Percentiles rank a stretch among this genome's conserved stretches.
Evolutionary conservation across 2,797 vertebrate species (phyloP).

Genomic region (Strix occidentalis): DNA sequence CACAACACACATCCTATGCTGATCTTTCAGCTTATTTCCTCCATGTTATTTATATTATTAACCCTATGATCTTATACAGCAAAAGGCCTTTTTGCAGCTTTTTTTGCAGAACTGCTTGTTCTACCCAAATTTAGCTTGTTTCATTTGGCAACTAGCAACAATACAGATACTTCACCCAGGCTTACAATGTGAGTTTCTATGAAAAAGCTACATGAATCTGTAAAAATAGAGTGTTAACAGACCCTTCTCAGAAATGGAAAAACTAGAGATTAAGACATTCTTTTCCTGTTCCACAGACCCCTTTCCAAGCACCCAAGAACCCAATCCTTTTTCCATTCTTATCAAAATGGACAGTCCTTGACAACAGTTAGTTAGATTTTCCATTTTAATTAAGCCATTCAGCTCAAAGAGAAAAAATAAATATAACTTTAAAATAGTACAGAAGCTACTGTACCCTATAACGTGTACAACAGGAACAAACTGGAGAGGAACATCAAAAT

Average conservation of each 20-base stretch:
- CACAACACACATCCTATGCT: neutral
- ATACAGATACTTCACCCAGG: neutral
- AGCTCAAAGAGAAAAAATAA: neutral
- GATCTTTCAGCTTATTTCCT: neutral
- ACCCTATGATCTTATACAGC: neutral
- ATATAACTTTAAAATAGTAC: neutral
- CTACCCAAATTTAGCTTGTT: neutral
- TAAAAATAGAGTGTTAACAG: neutral
- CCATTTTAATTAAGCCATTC: neutral
- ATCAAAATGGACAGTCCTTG: neutral
- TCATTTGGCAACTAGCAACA: neutral
- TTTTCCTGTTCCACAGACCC: neutral
- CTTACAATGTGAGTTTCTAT: neutral
- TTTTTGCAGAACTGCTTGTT: neutral
- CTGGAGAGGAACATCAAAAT: neutral
- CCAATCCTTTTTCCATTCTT: neutral
- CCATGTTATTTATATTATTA: neutral
- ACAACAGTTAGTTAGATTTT: neutral
- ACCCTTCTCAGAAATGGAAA: neutral
- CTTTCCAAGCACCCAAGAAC: neutral
- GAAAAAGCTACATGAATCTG: neutral
- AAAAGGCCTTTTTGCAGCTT: neutral
- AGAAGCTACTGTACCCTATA: neutral
- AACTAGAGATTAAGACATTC: neutral
- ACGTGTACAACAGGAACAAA: neutral